These are phyloP conservation scores for Caenorhabditis sp. DNA, from an alignment of 2,888 invertebrate species.

Conservation along the genomic window DNA sequence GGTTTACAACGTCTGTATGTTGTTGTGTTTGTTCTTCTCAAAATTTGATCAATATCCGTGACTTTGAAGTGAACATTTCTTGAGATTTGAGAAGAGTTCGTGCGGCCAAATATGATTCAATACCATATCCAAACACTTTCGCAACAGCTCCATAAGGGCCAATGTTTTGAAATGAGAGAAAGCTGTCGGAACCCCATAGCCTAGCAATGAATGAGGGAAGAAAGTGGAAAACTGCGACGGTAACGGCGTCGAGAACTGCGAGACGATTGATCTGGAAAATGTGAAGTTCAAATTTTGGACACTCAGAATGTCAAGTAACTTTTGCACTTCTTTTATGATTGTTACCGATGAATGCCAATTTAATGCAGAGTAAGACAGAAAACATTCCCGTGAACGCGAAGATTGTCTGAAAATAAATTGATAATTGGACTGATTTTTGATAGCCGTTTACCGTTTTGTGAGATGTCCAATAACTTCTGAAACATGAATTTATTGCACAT, in stretches of 20 bases:
- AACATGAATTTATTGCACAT: slow-evolving; percentile 24
- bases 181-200: slow-evolving; percentile 1
- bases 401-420: slow-evolving; percentile 19
- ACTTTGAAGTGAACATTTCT: too few species aligned
- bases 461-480: slow-evolving; percentile 22
- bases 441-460: slow-evolving; percentile 21
- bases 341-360: neutral
- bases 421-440: neutral
- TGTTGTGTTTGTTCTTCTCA: too few species aligned
- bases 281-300: neutral
- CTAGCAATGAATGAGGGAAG: slow-evolving; percentile 10
- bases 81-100: neutral
- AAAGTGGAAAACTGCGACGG: slow-evolving; percentile 16
- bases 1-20: too few species aligned
- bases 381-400: slow-evolving; percentile 12
- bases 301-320: slow-evolving; percentile 2
- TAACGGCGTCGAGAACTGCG: slow-evolving; percentile 18
- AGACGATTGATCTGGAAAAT: slow-evolving; percentile 20
- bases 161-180: slow-evolving; percentile 21
- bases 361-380: too few species aligned
- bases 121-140: slow-evolving; percentile 15
- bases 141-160: slow-evolving; percentile 16
- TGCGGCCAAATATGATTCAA: slow-evolving; percentile 16
- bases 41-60: too few species aligned
- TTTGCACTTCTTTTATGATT: neutral